phyloP scores from a whole-genome alignment of 37 sponge, comb jelly and placozoan species.

The Haliclona indistincta region DNA sequence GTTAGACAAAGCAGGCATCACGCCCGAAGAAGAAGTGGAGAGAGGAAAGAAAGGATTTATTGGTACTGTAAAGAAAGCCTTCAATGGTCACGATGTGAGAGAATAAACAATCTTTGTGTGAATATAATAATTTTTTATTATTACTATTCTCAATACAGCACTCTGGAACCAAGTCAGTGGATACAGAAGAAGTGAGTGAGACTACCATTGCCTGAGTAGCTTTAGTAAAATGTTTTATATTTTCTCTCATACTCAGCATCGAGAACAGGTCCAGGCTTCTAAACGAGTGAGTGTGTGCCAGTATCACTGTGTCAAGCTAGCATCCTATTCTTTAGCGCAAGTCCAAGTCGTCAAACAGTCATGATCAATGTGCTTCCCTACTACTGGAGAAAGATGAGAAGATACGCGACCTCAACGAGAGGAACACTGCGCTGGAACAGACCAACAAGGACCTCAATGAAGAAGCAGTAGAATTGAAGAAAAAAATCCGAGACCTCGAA shows the following conservation, averaged over 20 bases:
- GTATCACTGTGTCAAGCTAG: too few relatives aligned
- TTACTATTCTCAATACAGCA: too few relatives aligned
- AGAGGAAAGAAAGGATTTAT: background rate
- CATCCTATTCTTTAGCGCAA: too few relatives aligned
- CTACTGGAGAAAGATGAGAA: conserved; percentile 61
- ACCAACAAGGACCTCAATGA: conserved; percentile 55
- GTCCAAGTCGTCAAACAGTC: too few relatives aligned
- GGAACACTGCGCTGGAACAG: conserved; percentile 53
- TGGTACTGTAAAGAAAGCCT: background rate
- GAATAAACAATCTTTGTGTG: background rate
- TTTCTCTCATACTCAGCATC: too few relatives aligned
- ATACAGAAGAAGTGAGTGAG: background rate
- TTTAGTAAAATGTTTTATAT: too few relatives aligned
- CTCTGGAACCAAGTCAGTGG: background rate
- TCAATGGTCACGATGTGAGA: background rate
- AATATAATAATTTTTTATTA: too few relatives aligned
- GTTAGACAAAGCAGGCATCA: conserved; percentile 35
- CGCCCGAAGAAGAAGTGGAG: conserved; percentile 2
- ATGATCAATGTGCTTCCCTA: too few relatives aligned
- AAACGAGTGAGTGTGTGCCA: too few relatives aligned
- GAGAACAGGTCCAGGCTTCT: too few relatives aligned
- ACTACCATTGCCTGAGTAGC: too few relatives aligned
- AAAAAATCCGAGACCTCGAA: conserved; percentile 5
- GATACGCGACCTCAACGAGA: conserved; percentile 52
- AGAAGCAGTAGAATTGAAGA: conserved; percentile 36